Evolutionary conservation across 2,797 vertebrate species (phyloP), one percentile per base, ranked within the genome.

Genomic region (Vultur gryphus): DNA sequence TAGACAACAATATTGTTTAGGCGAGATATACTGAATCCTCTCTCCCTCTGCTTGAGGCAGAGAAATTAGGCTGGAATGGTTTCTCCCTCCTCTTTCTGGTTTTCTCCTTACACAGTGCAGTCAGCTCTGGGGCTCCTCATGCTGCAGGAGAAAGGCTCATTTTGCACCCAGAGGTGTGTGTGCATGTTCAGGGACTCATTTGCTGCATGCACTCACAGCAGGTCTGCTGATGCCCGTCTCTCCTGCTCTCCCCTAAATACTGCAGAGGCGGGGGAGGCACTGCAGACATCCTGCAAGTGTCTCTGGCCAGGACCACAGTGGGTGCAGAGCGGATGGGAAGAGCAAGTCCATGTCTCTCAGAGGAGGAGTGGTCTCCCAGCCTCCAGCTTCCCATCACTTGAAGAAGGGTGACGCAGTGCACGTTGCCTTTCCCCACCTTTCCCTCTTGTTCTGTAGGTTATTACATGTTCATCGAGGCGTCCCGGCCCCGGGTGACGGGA

Each of bases 401-500:
- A 57, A n/a, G 49, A 75, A 76, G 33, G 19, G 51, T 19, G 11
- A 20, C 2, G 0, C 51, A 6, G 28, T 17, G 48, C 17, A 4
- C 9, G 13, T 76, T 73, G 55, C 64, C 59, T 91, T 89, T 89
- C 37, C 37, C 51, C 37, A 82, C 57, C 17, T 72, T 81, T 65
- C 71, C 51, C 29, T 52, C 37, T 95, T 13, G 0, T 64, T 87
- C 35, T 79, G 57, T 96, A 99, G 99, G 99, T 64, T 99, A 99
- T 96, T 99, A 99, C 97, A 99, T 99, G 99, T 99, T 99, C 98
- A 99, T 99, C 0, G 99, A 99, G 97, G 99, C 99, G 0, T 99
- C 99, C 3, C 97, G 98, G 33, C 99, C 99, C 0, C 98, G 99
- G 31, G 97, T 98, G 89, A 97, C 97, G 2, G 99, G 99, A n/a